Evolutionary conservation across 2,113 vertebrate genomes (phyloP).

Genomic region (Catharus fuscescens): DNA sequence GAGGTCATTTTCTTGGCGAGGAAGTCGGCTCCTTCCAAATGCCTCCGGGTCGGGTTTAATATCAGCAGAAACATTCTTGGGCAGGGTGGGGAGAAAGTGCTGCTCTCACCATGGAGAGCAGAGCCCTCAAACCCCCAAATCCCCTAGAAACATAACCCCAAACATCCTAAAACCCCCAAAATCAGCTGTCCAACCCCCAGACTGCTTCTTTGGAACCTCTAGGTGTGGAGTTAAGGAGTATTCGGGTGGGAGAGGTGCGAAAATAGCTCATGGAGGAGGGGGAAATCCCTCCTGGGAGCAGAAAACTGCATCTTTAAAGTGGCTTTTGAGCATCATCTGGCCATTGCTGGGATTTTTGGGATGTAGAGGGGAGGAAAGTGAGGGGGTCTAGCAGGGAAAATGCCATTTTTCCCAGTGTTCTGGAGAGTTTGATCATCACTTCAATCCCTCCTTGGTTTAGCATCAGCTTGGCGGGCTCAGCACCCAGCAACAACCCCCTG

Average conservation of each 20-base stretch:
- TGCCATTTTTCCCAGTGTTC: neutral
- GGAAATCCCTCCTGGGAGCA: accelerated
- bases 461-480: accelerated
- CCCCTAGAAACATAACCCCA: neutral
- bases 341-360: neutral
- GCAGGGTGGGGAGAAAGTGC: slow-evolving; percentile 64
- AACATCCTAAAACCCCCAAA: neutral
- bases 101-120: neutral
- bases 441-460: slow-evolving; percentile 7
- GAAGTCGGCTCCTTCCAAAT: slow-evolving; percentile 37
- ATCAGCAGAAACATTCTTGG: slow-evolving; percentile 76
- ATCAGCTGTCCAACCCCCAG: neutral
- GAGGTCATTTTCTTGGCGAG: slow-evolving; percentile 76
- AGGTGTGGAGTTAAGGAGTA: neutral
- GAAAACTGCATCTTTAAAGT: neutral
- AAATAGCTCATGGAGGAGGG: neutral
- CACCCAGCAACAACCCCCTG: neutral
- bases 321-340: neutral
- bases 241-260: neutral
- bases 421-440: neutral
- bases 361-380: neutral
- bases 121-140: neutral
- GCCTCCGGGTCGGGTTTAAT: slow-evolving; percentile 73
- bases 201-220: neutral
- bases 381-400: neutral